A percentile compares a stretch with the other conserved stretches of the same genome.
Evolutionary conservation across 2,797 vertebrate species (phyloP).

Genomic region (Diglossa cyanea): DNA sequence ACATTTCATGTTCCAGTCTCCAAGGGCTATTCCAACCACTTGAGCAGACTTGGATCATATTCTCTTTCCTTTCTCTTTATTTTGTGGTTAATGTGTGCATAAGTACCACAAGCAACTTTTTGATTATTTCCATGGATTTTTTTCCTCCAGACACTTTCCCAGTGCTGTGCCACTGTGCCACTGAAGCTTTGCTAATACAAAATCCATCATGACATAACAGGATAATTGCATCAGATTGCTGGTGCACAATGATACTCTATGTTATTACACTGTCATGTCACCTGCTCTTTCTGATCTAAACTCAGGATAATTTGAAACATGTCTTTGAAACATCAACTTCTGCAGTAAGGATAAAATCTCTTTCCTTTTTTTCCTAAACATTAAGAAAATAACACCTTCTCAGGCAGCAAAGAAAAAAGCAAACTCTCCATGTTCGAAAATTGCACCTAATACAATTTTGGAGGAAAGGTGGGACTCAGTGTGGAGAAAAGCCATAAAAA

Average conservation of each 20-base stretch:
- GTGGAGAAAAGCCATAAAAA: not conserved
- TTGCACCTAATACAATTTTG: not conserved
- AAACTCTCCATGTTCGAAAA: not conserved
- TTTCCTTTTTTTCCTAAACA: not conserved
- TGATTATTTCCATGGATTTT: not conserved
- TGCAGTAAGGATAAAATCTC: not conserved
- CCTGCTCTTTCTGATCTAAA: not conserved
- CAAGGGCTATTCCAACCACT: not conserved
- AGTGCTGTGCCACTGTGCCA: not conserved
- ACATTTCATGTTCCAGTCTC: not conserved
- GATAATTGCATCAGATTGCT: not conserved
- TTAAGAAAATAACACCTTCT: not conserved
- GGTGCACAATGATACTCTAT: not conserved
- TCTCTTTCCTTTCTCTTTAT: not conserved
- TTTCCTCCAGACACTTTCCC: not conserved
- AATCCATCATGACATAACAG: not conserved
- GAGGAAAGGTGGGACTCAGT: not conserved
- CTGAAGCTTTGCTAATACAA: slow-evolving; percentile 22
- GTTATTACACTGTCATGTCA: not conserved
- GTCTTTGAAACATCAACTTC: not conserved
- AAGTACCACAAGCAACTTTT: not conserved
- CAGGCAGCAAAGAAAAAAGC: not conserved
- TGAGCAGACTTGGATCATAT: too few relatives aligned
- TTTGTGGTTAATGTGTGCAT: not conserved
- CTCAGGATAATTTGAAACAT: not conserved